Evolutionary conservation across 2,113 vertebrate species (phyloP).

Genomic region (Nibea coibor): DNA sequence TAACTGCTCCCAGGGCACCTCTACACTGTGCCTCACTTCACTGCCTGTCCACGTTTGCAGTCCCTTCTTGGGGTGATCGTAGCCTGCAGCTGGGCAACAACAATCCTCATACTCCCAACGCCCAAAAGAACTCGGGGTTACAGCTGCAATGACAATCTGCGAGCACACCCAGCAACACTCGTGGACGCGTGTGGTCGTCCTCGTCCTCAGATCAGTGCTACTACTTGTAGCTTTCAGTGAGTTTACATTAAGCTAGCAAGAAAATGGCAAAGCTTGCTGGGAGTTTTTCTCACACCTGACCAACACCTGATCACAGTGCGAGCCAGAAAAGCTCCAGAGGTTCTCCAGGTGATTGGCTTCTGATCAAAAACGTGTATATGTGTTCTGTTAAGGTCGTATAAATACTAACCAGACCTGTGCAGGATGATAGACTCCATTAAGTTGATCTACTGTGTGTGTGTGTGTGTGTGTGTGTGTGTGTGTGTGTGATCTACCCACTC

Average conservation of each 20-base stretch:
- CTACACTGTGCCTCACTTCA: too few species aligned
- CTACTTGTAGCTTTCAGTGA: too few species aligned
- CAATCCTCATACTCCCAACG: too few species aligned
- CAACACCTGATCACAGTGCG: not conserved
- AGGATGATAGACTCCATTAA: slow-evolving; percentile 24
- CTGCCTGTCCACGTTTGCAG: too few species aligned
- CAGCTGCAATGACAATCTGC: too few species aligned
- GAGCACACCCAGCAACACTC: too few species aligned
- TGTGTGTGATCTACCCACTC: not conserved
- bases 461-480: not conserved
- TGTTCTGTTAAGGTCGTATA: slow-evolving; percentile 2
- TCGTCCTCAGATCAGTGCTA: too few species aligned
- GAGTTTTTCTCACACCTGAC: not conserved
- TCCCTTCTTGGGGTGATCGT: too few species aligned
- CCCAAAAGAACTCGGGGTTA: too few species aligned
- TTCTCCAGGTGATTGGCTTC: not conserved
- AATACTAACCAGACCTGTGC: slow-evolving; percentile 16
- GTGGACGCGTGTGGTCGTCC: too few species aligned
- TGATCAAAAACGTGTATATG: not conserved
- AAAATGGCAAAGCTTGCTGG: not conserved
- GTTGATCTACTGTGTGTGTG: slow-evolving; percentile 11
- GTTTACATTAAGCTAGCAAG: not conserved
- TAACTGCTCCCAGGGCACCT: too few species aligned
- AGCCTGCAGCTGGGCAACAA: too few species aligned
- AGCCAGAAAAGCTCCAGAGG: not conserved